Base-by-base conservation (phyloP, 2,888 invertebrate genomes). In the Lordiphosa fenestrarum region DNA sequence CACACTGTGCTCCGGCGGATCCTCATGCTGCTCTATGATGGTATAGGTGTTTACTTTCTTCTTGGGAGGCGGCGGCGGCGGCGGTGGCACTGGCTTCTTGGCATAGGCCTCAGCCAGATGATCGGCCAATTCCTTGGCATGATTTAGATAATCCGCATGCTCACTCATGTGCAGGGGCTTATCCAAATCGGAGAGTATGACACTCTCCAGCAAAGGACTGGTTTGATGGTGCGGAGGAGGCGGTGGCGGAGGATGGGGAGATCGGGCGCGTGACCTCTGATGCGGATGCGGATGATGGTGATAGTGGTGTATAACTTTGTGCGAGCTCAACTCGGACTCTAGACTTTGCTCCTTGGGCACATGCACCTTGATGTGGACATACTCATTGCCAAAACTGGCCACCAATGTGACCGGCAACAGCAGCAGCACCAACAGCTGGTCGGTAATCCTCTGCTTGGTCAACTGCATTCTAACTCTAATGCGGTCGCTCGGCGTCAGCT, bases 311-410 rank as follows among this genome's bases (percentile, higher is more conserved):
- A 85, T 72, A 4, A 80, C 65, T 53, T 83, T 85, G 33, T 69
- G 78, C 4, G 53, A 13, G 36, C 62, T 57, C 0, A 52, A 2
- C 2, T 51, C 53, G 7, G 55, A 61, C 15, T 82, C 75, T 13
- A 61, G 61, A 0, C 49, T 5, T 35, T 75, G 71, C 39, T 80
- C 73, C 49, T 72, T 72, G 12, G 86, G 81, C 54, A 86, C 70
- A 53, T 85, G 81, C 35, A 86, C 75, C 56, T 86, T 86, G 35
- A 86, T 86, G 51, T 86, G 86, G 10, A 87, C 86, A 38, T 76
- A 77, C 47, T 86, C 86, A 44, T 73, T 75, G 54, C 76, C 83
- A 57, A 87, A 86, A n/a, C 67, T 71, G 12, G 66, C 42, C 2
- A 36, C 23, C 15, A 55, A 56, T 21, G 40, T 3, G 9, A 53